These are phyloP conservation scores for Phymorhynchus buccinoides DNA, from an alignment of 1,140 invertebrate species.

Conservation along the genomic window DNA sequence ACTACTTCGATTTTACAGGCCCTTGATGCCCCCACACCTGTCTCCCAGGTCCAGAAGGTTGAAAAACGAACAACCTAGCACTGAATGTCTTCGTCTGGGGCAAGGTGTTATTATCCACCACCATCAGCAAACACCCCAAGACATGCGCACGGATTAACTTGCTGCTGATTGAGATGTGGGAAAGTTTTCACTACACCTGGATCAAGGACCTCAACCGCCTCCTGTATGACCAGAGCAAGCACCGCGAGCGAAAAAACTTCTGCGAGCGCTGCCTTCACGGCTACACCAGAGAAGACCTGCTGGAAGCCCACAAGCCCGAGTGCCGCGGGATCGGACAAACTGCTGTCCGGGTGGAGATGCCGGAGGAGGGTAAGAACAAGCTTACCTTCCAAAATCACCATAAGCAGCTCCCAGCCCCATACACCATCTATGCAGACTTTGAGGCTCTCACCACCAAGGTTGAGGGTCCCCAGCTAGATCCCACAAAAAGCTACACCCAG, in stretches of 20 bases:
- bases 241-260: conserved; percentile 43
- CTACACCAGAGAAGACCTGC: conserved; percentile 39
- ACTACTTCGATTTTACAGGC: no score
- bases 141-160: conserved; percentile 30
- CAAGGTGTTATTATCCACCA: no score
- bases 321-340: conserved; percentile 36
- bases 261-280: conserved; percentile 50
- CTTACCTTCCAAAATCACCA: conserved; percentile 1
- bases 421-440: no score
- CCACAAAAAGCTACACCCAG: no score
- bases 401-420: no score
- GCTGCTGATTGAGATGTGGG: conserved; percentile 8
- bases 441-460: no score
- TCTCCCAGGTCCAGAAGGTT: no score
- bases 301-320: conserved; percentile 48
- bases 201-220: conserved; percentile 42
- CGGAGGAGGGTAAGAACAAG: conserved; percentile 33
- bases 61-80: no score
- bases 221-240: conserved; percentile 25
- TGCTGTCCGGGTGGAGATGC: conserved; percentile 37
- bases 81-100: no score
- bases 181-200: conserved; percentile 36
- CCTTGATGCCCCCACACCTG: no score
- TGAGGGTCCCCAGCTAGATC: no score
- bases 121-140: no score